These are phyloP conservation scores for Diarsia brunnea DNA, from an alignment of 2,888 invertebrate species.

Conservation along the genomic window DNA sequence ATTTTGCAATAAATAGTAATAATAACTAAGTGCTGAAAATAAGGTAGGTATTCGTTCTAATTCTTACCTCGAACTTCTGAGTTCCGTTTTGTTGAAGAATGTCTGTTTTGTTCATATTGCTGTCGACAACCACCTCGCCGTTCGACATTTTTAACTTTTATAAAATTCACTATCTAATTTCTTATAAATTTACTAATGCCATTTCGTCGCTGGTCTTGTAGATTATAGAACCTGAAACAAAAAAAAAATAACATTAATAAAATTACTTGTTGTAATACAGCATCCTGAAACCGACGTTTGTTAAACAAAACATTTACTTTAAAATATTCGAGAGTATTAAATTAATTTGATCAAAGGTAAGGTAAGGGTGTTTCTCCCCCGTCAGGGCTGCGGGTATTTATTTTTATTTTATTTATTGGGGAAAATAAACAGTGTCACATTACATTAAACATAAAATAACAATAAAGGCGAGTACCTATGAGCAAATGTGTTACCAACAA, in stretches of 20 bases:
- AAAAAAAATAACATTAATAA: constrained; percentile 11
- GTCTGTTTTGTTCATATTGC: constrained; percentile 84
- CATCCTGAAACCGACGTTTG: neutral
- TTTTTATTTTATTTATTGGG: too few species aligned
- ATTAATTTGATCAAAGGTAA: neutral
- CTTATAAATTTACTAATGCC: constrained; percentile 38
- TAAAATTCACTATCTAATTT: neutral
- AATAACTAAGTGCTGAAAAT: neutral
- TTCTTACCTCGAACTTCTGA: constrained; percentile 75
- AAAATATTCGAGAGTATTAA: too few species aligned
- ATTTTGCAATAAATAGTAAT: too few species aligned
- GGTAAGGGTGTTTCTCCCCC: neutral
- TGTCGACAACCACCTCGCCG: constrained; percentile 77
- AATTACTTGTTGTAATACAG: neutral
- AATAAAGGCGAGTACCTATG: too few species aligned
- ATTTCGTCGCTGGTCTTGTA: constrained; percentile 28
- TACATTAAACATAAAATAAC: too few species aligned
- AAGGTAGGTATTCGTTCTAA: neutral
- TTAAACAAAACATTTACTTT: too few species aligned
- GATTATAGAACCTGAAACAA: constrained; percentile 55
- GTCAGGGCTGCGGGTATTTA: too few species aligned
- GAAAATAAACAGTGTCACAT: too few species aligned
- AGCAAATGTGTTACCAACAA: too few species aligned
- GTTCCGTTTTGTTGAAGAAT: too few species aligned
- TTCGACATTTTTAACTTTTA: constrained; percentile 74